phyloP scores from a whole-genome alignment of 2,888 invertebrate genomes.

The Machimus atricapillus region DNA sequence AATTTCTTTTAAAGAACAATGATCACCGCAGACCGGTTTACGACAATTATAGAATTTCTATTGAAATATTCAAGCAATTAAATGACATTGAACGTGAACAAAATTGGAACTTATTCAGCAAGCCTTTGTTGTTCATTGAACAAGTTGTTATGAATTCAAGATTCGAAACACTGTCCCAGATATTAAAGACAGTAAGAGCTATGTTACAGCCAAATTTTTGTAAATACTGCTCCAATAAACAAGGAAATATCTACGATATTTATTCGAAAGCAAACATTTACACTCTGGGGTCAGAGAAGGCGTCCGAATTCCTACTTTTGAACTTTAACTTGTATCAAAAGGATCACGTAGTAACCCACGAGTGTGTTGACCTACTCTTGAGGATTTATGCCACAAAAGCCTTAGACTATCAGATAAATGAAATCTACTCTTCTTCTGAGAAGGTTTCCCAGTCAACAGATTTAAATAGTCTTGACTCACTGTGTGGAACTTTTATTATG shows the following conservation, averaged over 20 bases:
- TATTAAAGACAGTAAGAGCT: conserved; percentile 59
- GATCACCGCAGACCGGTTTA: conserved; percentile 63
- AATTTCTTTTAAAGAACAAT: conserved; percentile 65
- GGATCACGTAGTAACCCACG: conserved; percentile 66
- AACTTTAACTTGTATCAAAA: conserved; percentile 69
- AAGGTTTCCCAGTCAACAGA: conserved; percentile 67
- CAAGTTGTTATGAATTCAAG: conserved; percentile 87
- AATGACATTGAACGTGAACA: conserved; percentile 66
- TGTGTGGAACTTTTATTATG: conserved; percentile 74
- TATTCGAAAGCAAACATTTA: background rate
- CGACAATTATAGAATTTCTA: conserved; percentile 70
- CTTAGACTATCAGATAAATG: conserved; percentile 69
- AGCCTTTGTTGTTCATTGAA: conserved; percentile 81
- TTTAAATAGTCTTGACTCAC: conserved; percentile 68
- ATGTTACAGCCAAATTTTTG: conserved; percentile 48
- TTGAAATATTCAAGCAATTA: conserved; percentile 73
- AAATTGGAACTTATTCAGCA: conserved; percentile 71
- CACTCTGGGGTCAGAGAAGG: background rate
- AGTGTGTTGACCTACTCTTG: conserved; percentile 73
- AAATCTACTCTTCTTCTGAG: conserved; percentile 56
- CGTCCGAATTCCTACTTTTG: conserved; percentile 63
- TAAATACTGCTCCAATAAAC: conserved; percentile 57
- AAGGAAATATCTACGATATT: conserved; percentile 54
- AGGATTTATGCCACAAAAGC: conserved; percentile 81
- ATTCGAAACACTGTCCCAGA: conserved; percentile 70